Percentiles rank a stretch among this genome's conserved stretches.
phyloP scores from a whole-genome alignment of 2,888 invertebrate species.

The Hirudinaria manillensis region DNA sequence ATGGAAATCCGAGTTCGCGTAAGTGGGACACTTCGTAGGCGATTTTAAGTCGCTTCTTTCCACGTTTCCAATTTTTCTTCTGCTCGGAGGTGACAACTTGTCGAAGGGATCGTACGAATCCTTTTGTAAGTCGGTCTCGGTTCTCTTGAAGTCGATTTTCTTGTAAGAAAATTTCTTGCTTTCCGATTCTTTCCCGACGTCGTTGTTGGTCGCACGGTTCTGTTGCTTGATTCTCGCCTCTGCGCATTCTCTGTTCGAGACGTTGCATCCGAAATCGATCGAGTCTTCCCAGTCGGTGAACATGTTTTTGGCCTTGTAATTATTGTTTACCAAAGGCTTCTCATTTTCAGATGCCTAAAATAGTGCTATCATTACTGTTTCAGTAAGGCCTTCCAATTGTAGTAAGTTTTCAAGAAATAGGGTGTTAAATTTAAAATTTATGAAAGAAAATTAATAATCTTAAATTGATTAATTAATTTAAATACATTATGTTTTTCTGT shows the following conservation, averaged over 20 bases:
- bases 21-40: not conserved
- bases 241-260: not conserved
- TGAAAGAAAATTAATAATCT: no score
- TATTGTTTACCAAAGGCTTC: not conserved
- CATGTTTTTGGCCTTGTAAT: not conserved
- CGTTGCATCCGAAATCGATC: not conserved
- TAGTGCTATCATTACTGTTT: not conserved
- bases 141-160: not conserved
- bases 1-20: not conserved
- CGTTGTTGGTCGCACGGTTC: not conserved
- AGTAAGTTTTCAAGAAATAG: no score
- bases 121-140: not conserved
- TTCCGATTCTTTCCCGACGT: not conserved
- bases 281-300: not conserved
- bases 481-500: not conserved
- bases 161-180: not conserved
- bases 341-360: not conserved
- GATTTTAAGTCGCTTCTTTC: conserved; percentile 9
- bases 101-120: not conserved
- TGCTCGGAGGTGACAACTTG: not conserved
- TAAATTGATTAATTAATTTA: conserved; percentile 2
- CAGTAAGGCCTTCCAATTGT: no score
- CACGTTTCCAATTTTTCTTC: not conserved
- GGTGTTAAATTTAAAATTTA: no score
- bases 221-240: not conserved